phyloP scores from a whole-genome alignment of 2,797 vertebrate species.

The Delichon dasypus region DNA sequence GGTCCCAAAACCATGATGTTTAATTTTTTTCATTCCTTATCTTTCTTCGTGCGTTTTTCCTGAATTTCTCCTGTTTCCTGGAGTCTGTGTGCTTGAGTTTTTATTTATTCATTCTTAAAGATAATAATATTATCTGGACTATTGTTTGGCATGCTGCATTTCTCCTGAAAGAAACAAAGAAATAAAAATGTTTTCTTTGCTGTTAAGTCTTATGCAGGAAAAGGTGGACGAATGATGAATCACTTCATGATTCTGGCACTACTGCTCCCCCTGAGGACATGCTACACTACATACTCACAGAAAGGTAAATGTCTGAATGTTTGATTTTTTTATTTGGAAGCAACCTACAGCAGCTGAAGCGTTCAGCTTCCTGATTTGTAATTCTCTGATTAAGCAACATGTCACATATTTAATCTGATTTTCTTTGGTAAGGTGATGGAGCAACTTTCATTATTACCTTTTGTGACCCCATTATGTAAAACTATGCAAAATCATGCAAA shows the following conservation, averaged over 20 bases:
- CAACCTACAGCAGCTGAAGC: background rate
- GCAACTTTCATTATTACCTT: background rate
- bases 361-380: background rate
- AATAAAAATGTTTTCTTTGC: background rate
- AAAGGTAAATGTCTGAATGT: conserved; percentile 63
- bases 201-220: conserved; percentile 50
- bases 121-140: background rate
- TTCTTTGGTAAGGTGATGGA: background rate
- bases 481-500: background rate
- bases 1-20: background rate
- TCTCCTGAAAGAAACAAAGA: background rate
- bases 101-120: background rate
- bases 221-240: conserved; percentile 60
- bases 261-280: conserved; percentile 17
- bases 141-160: background rate
- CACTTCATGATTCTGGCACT: background rate
- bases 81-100: background rate
- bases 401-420: background rate
- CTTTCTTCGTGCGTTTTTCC: background rate
- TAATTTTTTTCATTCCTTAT: background rate
- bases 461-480: background rate
- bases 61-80: background rate
- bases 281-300: background rate
- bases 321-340: background rate
- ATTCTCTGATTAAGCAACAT: background rate